Evolutionary conservation across 2,797 vertebrate genomes (phyloP).

Genomic region (Megalops cyprinoides): DNA sequence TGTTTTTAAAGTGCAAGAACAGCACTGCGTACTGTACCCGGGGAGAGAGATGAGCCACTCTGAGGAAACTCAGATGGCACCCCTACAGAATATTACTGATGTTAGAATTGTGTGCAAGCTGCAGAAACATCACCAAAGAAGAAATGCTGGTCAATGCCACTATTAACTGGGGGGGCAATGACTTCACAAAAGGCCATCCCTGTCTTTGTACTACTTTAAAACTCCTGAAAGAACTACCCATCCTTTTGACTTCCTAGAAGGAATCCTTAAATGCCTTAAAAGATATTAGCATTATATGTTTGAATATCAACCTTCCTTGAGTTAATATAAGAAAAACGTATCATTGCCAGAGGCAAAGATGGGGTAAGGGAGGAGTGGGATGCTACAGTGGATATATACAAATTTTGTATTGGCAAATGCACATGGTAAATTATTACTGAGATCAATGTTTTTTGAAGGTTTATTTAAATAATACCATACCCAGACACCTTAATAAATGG

Average conservation of each 20-base stretch:
- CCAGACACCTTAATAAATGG: neutral
- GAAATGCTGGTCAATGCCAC: neutral
- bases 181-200: neutral
- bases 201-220: neutral
- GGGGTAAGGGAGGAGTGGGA: neutral
- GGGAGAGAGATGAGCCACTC: neutral
- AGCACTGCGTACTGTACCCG: neutral
- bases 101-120: neutral
- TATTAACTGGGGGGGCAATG: neutral
- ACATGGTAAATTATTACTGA: slow-evolving; percentile 27
- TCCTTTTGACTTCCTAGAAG: slow-evolving; percentile 5
- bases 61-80: neutral
- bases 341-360: slow-evolving; percentile 34
- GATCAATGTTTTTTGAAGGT: slow-evolving; percentile 29
- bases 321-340: slow-evolving; percentile 37
- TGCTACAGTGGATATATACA: slow-evolving; percentile 18
- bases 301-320: slow-evolving; percentile 34
- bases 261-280: slow-evolving; percentile 4
- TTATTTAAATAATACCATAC: slow-evolving; percentile 35
- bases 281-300: slow-evolving; percentile 8
- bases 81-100: neutral
- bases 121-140: neutral
- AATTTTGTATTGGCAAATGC: slow-evolving; percentile 33
- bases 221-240: neutral
- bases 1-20: slow-evolving; percentile 6